Evolutionary conservation across 2,888 invertebrate species (phyloP).

Genomic region (Pristionchus maxplancki): DNA sequence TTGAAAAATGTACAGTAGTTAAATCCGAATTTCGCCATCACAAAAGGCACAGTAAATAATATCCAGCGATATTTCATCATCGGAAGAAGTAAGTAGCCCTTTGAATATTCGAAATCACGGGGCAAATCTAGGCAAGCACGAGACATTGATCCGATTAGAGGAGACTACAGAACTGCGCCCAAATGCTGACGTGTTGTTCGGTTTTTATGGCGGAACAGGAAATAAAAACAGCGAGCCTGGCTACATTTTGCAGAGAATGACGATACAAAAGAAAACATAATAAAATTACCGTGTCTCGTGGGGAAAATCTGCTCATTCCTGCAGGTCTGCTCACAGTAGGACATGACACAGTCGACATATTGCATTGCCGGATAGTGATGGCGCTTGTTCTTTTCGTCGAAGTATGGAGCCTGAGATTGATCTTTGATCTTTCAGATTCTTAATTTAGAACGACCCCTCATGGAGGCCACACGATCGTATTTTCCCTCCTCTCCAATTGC

Average conservation of each 20-base stretch:
- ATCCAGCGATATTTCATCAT: not conserved
- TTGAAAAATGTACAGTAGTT: too few species aligned
- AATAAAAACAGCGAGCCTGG: not conserved
- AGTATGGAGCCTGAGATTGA: conserved; percentile 62
- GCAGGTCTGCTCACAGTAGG: conserved; percentile 71
- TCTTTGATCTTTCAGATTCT: not conserved
- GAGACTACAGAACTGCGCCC: not conserved
- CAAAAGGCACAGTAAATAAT: not conserved
- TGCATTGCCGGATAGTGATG: conserved; percentile 73
- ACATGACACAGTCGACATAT: conserved; percentile 75
- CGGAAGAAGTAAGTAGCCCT: not conserved
- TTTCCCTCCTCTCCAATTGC: not conserved
- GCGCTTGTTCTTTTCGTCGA: conserved; percentile 73
- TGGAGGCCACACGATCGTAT: too few species aligned
- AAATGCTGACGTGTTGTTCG: not conserved
- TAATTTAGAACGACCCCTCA: not conserved
- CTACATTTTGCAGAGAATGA: too few species aligned
- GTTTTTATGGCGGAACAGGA: not conserved
- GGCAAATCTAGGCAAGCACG: not conserved
- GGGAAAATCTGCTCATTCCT: conserved; percentile 73
- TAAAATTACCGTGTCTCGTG: conserved; percentile 77
- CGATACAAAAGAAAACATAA: not conserved
- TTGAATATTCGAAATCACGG: too few species aligned
- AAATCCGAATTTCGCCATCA: too few species aligned
- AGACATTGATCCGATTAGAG: conserved; percentile 4